Base-by-base conservation (phyloP, 2,888 invertebrate genomes). In the Pherbina coryleti region DNA sequence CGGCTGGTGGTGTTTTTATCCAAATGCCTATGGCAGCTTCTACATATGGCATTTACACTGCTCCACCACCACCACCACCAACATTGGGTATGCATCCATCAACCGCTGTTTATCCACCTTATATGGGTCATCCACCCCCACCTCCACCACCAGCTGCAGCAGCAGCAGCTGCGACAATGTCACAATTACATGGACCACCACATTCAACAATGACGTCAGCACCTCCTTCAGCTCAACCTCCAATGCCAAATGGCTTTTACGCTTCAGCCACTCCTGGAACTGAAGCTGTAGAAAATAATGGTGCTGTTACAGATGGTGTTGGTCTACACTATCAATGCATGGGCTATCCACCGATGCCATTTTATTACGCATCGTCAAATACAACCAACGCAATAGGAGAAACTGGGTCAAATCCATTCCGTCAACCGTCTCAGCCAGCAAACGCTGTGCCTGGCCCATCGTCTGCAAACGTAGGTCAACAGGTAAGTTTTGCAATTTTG, bases 401-500 rank as follows among this genome's bases (percentile, higher is more conserved):
- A 57, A 67, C 34, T 51, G 76, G 62, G 1, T 28, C 77, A 31
- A 51, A 37, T 17, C 19, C 31, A 28, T 53, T 49, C 22, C 14
- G 67, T 34, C 49, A 28, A 19, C 25, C 62, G 31, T n/a, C 14
- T 4, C 57, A 31, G 44, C 64, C 28, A 31, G 75, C 19, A 44
- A 79, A 60, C 25, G 53, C 28, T 28, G 64, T 51, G 55, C 75
- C 51, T 55, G 79, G 74, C 17, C 84, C 85, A 22, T 82, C 84
- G 57, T 83, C 85, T 25, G 81, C 78, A 17, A 75, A 78, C 0
- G 80, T 51, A 17, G 77, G 80, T 34, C 82, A 79, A 55, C 81
- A 83, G 57, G 85, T 84, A 5, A 82, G 72, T 53, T 85, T 81
- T n/a, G n/a, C n/a, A n/a, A n/a, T n/a, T n/a, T n/a, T n/a, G n/a